Evolutionary conservation across 1,140 invertebrate species (phyloP).

Genomic region (Trichogramma pretiosum): DNA sequence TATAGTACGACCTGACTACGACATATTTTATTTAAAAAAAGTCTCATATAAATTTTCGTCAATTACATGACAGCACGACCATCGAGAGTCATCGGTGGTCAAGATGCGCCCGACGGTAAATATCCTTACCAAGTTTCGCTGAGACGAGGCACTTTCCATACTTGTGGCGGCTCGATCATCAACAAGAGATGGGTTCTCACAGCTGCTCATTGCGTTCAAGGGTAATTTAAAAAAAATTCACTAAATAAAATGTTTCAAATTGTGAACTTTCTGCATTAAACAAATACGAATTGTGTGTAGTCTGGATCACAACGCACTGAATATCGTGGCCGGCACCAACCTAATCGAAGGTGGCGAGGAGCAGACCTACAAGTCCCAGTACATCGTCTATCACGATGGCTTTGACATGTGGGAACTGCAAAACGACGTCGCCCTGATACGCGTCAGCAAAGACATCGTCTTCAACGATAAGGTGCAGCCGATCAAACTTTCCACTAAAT

Average conservation of each 20-base stretch:
- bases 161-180: slow-evolving; percentile 49
- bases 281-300: background rate
- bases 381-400: too few species aligned
- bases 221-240: slow-evolving; percentile 14
- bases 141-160: slow-evolving; percentile 34
- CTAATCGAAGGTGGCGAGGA: slow-evolving; percentile 23
- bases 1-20: too few species aligned
- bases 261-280: background rate
- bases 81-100: slow-evolving; percentile 25
- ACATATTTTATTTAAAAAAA: too few species aligned
- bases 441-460: background rate
- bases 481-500: background rate
- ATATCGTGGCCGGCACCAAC: background rate
- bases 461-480: background rate
- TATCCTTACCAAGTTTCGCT: slow-evolving; percentile 45
- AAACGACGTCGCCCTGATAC: slow-evolving; percentile 2
- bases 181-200: slow-evolving; percentile 44
- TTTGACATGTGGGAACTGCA: too few species aligned
- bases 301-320: background rate
- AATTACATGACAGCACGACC: too few species aligned
- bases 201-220: slow-evolving; percentile 44
- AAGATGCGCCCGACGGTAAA: slow-evolving; percentile 25
- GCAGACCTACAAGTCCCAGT: too few species aligned
- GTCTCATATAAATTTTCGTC: too few species aligned
- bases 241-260: background rate